Base-by-base conservation (phyloP, 2,888 invertebrate species). In the Coenonympha arcania region DNA sequence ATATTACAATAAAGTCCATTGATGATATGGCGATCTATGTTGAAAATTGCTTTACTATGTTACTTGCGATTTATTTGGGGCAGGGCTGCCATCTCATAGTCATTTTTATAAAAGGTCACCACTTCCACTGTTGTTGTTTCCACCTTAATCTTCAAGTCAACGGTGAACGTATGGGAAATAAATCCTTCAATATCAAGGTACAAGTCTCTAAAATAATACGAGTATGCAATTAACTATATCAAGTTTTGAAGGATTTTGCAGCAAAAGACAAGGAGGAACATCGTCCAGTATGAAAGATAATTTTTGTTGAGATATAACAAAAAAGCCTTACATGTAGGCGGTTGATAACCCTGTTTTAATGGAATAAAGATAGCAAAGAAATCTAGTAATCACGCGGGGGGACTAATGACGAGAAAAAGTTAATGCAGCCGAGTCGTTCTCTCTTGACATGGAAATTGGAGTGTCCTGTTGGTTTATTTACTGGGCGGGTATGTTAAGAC, bases 31-130 rank as follows among this genome's bases (percentile, higher is more conserved):
- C 22, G 46, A 13, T 51, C 16, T 31, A 24, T 44, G 44, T 33
- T 33, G 47, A 20, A 37, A 30, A 48, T 34, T 34, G 8, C 31
- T 22, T 28, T 40, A 54, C 50, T 45, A 31, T 55, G 52, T 52
- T 44, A 46, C 43, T 15, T 34, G 34, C 39, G 6, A 50, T 50
- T 43, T 40, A 13, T 16, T 45, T 15, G 20, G 22, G 6, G 20
- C 8, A 22, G 22, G 37, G 37, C 2, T 15, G 11, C 24, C 22
- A 22, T 39, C 2, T 28, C 6, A n/a, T n/a, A 26, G 8, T 13
- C 5, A 13, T 13, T 5, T 2, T 2, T 13, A 6, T 13, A 4
- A 13, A 6, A 13, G 13, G n/a, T n/a, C n/a, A n/a, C n/a, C n/a
- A n/a, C n/a, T n/a, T n/a, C n/a, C n/a, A n/a, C n/a, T n/a, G n/a